Evolutionary conservation across 2,113 vertebrate species (phyloP).

Genomic region (Saccopteryx bilineata): DNA sequence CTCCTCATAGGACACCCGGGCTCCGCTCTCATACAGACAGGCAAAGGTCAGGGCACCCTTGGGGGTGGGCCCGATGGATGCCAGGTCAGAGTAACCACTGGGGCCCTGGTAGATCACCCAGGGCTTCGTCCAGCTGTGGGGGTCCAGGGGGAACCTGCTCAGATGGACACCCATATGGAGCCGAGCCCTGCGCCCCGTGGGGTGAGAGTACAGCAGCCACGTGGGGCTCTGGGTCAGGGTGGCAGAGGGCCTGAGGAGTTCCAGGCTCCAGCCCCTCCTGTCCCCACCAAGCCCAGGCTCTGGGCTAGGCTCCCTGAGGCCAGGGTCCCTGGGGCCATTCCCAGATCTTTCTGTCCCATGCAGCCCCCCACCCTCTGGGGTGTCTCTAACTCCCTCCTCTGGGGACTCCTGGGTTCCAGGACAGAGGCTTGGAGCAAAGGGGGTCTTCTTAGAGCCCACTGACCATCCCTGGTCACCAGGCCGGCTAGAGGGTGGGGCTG

Average conservation of each 20-base stretch:
- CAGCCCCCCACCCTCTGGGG: rapidly evolving
- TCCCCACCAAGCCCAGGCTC: rapidly evolving
- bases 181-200: slow-evolving; percentile 89
- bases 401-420: rapidly evolving
- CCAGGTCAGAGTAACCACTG: slow-evolving; percentile 96
- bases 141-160: slow-evolving; percentile 93
- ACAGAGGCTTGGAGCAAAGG: rapidly evolving
- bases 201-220: slow-evolving; percentile 96
- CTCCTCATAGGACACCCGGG: slow-evolving; percentile 92
- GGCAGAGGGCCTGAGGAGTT: rapidly evolving
- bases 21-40: slow-evolving; percentile 95
- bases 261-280: background rate
- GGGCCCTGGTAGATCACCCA: slow-evolving; percentile 97
- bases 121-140: slow-evolving; percentile 93
- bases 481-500: slow-evolving; percentile 82
- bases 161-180: slow-evolving; percentile 93
- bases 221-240: slow-evolving; percentile 89
- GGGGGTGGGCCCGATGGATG: slow-evolving; percentile 88
- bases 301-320: background rate
- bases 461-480: rapidly evolving
- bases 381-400: rapidly evolving
- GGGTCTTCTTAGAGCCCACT: rapidly evolving
- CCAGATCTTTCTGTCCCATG: background rate
- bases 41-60: slow-evolving; percentile 87
- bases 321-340: rapidly evolving